Base-by-base conservation (phyloP, 2,888 invertebrate species). In the Crepidodera aurea region DNA sequence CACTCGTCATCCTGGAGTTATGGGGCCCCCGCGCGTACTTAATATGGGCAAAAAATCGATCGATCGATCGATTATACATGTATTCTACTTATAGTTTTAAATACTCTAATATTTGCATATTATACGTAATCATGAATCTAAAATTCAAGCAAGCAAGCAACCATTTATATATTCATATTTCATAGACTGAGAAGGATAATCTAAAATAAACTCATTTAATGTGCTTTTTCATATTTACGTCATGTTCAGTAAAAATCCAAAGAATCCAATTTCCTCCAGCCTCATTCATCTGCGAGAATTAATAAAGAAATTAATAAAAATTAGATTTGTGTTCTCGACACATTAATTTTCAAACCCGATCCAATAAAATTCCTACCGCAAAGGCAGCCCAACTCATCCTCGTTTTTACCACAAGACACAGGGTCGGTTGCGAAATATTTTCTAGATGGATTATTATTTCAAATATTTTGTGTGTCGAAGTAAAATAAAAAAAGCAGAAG, bases 271-370 rank as follows among this genome's bases (percentile, higher is more conserved):
- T 61, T 56, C 50, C 61, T 51, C n/a, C 27, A 27, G 25, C 50
- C 56, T 56, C 42, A 51, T 56, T 61, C 44, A 37, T 61, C 51
- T 50, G 56, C 56, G 51, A 56, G 29, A 25, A 58, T 58, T 58
- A 58, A 42, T 58, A 51, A 58, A 61, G 56, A 37, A 54, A 44
- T 57, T 56, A 61, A 61, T 62, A 51, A 56, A 60, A 64, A 60
- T 64, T 53, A 60, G 48, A 57, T 40, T 54, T 55, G 51, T 57
- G 60, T 40, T 61, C 25, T 54, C 57, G 58, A 57, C 64, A 61
- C 58, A 60, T 64, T 64, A 61, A 61, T 64, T 61, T 61, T 37
- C 57, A 51, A 63, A 54, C 54, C 54, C 46, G 40, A 51, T 53
- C 53, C 44, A 59, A 60, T 60, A 54, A 63, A 59, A 63, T 48